Base-by-base conservation (phyloP, 2,113 vertebrate species). In the Triplophysa dalaica region DNA sequence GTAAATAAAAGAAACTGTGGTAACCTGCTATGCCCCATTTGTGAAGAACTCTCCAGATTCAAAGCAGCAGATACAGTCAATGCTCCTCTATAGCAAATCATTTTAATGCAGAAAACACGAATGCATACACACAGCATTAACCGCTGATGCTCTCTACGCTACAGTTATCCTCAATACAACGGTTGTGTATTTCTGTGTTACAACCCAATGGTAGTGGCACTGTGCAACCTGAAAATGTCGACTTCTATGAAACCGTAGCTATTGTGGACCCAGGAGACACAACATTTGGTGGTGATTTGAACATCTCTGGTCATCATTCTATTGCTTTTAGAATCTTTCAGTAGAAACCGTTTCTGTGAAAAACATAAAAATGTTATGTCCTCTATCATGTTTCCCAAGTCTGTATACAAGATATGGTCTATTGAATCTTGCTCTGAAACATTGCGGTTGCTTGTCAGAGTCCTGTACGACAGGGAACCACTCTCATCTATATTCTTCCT, bases 351-450 rank as follows among this genome's bases (percentile, higher is more conserved):
- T 3, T 8, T 73, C 58, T 64, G 14, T 50, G 68, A 74, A 56
- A 61, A 61, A 66, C 19, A 81, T 83, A 10, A 66, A 78, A 68
- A 67, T 72, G 38, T 78, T 4, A 81, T 75, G 65, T 8, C 16
- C 24, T 52, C 14, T 7, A 0, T 64, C 62, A 21, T 65, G 75
- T 77, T 56, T 52, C 24, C 54, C 69, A 58, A 54, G 48, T 58
- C 69, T 78, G 24, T 68, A 56, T 63, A 67, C 56, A 72, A 48
- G 70, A 41, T 74, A 62, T 77, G 50, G 38, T 77, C 75, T 19
- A 19, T 60, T 62, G 60, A 75, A 80, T n/a, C 65, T 64, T 45
- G 50, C 48, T 78, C 52, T 81, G 29, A 72, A 77, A 67, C 74
- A 65, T 63, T 83, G 65, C 50, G 70, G 72, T 41, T 63, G 8